These are phyloP conservation scores for Xiphophorus couchianus DNA, from an alignment of 2,113 vertebrate genomes.

Conservation along the genomic window DNA sequence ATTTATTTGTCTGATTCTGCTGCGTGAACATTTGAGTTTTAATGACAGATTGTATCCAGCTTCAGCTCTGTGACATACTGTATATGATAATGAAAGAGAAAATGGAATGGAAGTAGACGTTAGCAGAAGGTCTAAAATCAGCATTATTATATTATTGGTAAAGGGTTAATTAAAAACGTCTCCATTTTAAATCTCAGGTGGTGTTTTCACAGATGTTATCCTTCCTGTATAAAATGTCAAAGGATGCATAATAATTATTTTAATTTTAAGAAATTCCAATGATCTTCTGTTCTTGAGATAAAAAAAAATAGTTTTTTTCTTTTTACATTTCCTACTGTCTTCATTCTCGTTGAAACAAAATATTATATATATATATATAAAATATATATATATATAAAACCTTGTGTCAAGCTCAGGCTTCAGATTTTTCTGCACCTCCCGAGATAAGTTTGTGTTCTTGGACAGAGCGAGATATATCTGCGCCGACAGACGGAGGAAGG, in stretches of 20 bases:
- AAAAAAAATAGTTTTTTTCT: background rate
- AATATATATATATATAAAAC: no score
- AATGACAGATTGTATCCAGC: background rate
- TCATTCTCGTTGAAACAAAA: background rate
- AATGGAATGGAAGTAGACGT: background rate
- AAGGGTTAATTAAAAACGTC: background rate
- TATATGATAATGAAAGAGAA: background rate
- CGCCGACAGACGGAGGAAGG: slow-evolving; percentile 67
- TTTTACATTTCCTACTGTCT: background rate
- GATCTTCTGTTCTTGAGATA: background rate
- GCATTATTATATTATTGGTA: background rate
- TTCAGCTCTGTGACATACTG: background rate
- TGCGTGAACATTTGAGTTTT: background rate
- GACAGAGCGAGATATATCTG: slow-evolving; percentile 68
- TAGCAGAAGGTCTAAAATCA: background rate
- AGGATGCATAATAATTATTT: background rate
- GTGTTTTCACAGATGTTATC: background rate
- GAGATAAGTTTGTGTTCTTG: slow-evolving; percentile 49
- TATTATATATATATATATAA: no score
- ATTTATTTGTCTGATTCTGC: background rate
- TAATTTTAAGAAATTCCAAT: background rate
- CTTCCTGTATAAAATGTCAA: background rate
- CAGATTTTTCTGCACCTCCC: slow-evolving; percentile 32
- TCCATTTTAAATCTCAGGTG: background rate
- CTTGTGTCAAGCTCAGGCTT: background rate